Percentiles rank a stretch among this genome's conserved stretches.
Evolutionary conservation across 2,113 vertebrate species (phyloP).

Genomic region (Callithrix jacchus): DNA sequence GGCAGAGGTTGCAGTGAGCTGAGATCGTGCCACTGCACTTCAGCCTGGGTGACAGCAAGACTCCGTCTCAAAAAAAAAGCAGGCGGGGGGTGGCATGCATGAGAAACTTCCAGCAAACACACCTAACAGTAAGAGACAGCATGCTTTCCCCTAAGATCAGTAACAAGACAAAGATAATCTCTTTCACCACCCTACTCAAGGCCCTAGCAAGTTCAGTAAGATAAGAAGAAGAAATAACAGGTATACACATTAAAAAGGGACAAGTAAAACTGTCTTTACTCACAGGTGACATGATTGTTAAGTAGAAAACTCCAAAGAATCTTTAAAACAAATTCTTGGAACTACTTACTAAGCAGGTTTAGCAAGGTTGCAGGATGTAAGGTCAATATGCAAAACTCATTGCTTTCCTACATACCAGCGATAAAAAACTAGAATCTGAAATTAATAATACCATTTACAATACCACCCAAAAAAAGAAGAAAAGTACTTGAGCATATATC

Average conservation of each 20-base stretch:
- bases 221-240: slow-evolving; percentile 59
- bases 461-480: neutral
- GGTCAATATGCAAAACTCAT: neutral
- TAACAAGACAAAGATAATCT: neutral
- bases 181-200: neutral
- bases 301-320: neutral
- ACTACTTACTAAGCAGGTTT: neutral
- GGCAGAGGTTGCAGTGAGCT: no score
- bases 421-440: neutral
- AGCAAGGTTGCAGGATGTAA: neutral
- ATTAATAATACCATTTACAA: neutral
- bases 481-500: neutral
- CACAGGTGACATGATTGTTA: neutral
- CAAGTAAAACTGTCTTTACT: neutral
- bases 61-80: no score
- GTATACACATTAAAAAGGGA: neutral
- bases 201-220: slow-evolving; percentile 42
- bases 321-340: neutral
- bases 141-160: neutral
- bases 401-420: neutral
- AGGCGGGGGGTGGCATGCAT: no score
- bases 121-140: neutral
- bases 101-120: neutral
- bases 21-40: no score
- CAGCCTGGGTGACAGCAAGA: no score